Percentiles rank a stretch among this genome's conserved stretches.
Evolutionary conservation across 2,797 vertebrate genomes (phyloP).

Genomic region (Choloepus didactylus): DNA sequence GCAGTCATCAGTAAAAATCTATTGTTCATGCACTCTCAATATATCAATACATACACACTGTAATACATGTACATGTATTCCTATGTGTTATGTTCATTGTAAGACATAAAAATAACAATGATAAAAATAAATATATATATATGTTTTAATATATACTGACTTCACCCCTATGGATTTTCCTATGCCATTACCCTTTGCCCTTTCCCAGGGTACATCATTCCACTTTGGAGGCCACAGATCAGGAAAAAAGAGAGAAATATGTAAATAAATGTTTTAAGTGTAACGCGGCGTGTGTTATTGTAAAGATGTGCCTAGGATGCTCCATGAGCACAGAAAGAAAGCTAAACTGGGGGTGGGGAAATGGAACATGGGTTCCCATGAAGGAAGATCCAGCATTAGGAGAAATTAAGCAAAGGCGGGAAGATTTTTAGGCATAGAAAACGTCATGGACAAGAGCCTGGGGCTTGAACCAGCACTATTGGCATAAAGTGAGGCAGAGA

Average conservation of each 20-base stretch:
- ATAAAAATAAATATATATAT: not conserved
- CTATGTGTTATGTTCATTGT: not conserved
- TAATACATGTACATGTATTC: not conserved
- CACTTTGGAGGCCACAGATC: not conserved
- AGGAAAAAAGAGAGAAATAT: not conserved
- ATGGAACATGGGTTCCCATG: not conserved
- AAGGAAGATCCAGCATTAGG: not conserved
- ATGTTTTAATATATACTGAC: not conserved
- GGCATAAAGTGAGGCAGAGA: not conserved
- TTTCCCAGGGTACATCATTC: not conserved
- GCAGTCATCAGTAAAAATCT: not conserved
- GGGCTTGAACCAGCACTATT: no score
- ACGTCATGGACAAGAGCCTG: not conserved
- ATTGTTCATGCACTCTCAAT: not conserved
- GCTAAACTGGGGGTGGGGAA: no score
- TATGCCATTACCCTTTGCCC: not conserved
- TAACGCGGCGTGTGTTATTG: not conserved
- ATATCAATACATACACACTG: not conserved
- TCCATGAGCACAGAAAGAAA: not conserved
- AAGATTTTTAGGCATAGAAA: not conserved
- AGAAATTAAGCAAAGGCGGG: not conserved
- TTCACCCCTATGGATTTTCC: not conserved
- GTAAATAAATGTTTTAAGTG: not conserved
- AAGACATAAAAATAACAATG: slow-evolving; percentile 50
- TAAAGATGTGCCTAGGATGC: not conserved